These are phyloP conservation scores for Coptotermes formosanus DNA, from an alignment of 1,140 invertebrate genomes.

Conservation along the genomic window DNA sequence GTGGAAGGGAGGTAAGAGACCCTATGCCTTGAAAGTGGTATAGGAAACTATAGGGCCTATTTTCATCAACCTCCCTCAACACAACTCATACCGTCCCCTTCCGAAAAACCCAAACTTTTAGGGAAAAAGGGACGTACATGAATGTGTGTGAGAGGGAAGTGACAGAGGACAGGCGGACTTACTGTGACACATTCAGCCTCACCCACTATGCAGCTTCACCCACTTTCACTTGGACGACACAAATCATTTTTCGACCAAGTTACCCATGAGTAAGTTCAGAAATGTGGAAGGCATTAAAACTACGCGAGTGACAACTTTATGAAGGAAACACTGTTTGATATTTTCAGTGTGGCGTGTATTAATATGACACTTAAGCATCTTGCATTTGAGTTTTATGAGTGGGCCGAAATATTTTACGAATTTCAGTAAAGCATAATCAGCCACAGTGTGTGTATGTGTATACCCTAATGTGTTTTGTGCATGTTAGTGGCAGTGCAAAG, in stretches of 20 bases:
- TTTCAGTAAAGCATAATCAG: too few relatives aligned
- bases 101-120: constrained; percentile 16
- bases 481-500: neutral
- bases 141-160: neutral
- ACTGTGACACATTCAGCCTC: constrained; percentile 5
- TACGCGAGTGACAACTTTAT: neutral
- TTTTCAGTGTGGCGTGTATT: neutral
- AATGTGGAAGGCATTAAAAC: neutral
- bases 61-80: constrained; percentile 1
- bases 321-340: neutral
- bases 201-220: constrained; percentile 2
- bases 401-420: too few relatives aligned
- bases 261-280: constrained; percentile 10
- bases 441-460: neutral
- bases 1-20: constrained; percentile 7
- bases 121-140: neutral
- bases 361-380: neutral
- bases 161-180: neutral
- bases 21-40: neutral
- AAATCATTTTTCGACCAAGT: constrained; percentile 16
- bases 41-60: neutral
- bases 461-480: neutral
- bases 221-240: neutral
- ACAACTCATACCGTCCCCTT: neutral
- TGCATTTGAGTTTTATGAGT: neutral